Evolutionary conservation across 2,888 invertebrate genomes (phyloP).

Genomic region (Drosophila villosipedis): DNA sequence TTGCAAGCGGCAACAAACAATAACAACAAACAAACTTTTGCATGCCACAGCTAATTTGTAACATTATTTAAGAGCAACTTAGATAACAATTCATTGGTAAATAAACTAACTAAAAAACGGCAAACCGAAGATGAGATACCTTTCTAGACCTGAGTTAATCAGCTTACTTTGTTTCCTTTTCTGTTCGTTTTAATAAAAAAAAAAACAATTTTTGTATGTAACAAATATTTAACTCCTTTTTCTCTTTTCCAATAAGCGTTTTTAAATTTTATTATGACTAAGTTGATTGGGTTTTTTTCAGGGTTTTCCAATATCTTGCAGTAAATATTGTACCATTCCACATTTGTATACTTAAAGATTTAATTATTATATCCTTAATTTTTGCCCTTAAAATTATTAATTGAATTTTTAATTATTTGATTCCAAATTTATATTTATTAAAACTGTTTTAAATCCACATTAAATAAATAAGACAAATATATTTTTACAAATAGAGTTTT

Average conservation of each 20-base stretch:
- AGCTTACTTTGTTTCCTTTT: not conserved
- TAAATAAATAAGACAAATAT: not conserved
- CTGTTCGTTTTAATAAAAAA: not conserved
- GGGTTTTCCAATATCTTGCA: not conserved
- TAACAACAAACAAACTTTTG: slow-evolving; percentile 23
- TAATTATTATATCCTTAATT: not conserved
- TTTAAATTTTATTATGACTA: not conserved
- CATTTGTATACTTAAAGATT: not conserved
- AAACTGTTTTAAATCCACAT: not conserved
- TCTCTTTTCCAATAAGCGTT: not conserved
- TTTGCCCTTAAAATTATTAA: not conserved
- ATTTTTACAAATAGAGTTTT: not conserved
- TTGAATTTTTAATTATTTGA: not conserved
- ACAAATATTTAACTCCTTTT: not conserved
- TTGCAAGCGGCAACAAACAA: slow-evolving; percentile 51
- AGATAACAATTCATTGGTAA: not conserved
- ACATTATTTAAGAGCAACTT: slow-evolving; percentile 36
- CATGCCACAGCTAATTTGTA: slow-evolving; percentile 64
- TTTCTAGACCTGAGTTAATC: not conserved
- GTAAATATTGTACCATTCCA: not conserved
- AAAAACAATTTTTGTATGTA: not conserved
- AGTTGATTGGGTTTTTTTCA: not conserved
- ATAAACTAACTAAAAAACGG: not conserved
- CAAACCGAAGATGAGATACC: not conserved
- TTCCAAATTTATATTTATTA: too few relatives aligned